These are phyloP conservation scores for Oryzias dopingdopingensis DNA, from an alignment of 2,797 vertebrate species.

Conservation along the genomic window DNA sequence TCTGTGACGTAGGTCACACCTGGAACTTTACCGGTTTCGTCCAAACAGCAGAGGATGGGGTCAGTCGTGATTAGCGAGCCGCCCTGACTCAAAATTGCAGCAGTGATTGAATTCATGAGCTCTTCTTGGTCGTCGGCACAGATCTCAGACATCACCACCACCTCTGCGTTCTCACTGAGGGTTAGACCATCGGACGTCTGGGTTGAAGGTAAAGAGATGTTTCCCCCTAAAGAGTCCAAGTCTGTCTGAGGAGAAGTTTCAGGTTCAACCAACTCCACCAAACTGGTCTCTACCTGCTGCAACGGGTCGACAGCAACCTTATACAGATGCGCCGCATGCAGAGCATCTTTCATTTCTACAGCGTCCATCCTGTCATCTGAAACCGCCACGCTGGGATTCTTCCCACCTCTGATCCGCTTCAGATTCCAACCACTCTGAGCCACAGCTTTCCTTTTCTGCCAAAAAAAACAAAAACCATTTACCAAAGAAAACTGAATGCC, in stretches of 20 bases:
- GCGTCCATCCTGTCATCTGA: conserved; percentile 7
- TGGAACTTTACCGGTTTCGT: conserved; percentile 18
- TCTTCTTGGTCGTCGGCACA: conserved; percentile 33
- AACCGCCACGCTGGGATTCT: neutral
- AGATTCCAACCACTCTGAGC: conserved; percentile 42
- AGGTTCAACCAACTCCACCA: conserved; percentile 18
- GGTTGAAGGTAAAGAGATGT: conserved; percentile 54
- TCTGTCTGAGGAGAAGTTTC: conserved; percentile 21
- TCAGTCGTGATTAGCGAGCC: conserved; percentile 24
- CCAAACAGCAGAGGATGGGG: neutral
- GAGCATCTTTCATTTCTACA: neutral
- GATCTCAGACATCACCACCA: conserved; percentile 49
- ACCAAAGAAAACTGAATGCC: neutral
- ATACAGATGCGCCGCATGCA: conserved; percentile 46
- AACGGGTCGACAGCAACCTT: conserved; percentile 40
- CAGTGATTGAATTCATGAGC: conserved; percentile 36
- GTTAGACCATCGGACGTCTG: conserved; percentile 37
- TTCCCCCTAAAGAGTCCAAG: neutral
- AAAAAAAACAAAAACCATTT: neutral
- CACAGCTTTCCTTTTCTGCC: conserved; percentile 67
- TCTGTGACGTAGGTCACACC: conserved; percentile 32
- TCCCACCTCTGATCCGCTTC: conserved; percentile 43
- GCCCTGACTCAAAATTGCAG: conserved; percentile 39
- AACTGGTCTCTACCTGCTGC: conserved; percentile 22
- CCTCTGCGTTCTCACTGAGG: conserved; percentile 33